phyloP scores from a whole-genome alignment of 2,113 vertebrate genomes.

The Corythoichthys haematopterus region DNA sequence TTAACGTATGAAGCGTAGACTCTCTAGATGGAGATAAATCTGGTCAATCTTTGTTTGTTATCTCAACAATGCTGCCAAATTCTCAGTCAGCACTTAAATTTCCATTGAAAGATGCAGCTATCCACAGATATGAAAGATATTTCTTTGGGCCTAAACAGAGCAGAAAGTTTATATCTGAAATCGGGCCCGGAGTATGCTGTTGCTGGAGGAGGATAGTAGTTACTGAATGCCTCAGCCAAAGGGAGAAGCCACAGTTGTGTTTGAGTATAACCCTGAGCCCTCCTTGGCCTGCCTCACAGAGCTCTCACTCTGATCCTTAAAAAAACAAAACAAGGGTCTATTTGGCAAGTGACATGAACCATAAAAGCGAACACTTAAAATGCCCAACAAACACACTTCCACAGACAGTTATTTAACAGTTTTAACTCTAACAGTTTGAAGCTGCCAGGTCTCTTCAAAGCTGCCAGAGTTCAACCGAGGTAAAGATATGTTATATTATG shows the following conservation, averaged over 20 bases:
- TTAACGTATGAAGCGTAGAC: slow-evolving; percentile 9
- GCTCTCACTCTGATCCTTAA: slow-evolving; percentile 27
- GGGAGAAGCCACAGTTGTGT: slow-evolving; percentile 48
- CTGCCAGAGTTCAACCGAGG: slow-evolving; percentile 70
- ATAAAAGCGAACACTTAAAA: slow-evolving; percentile 35
- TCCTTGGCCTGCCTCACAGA: slow-evolving; percentile 37
- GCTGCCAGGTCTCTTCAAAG: slow-evolving; percentile 65
- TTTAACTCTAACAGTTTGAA: slow-evolving; percentile 63
- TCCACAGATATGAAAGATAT: slow-evolving; percentile 57
- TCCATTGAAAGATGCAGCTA: slow-evolving; percentile 57
- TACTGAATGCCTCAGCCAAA: slow-evolving; percentile 25
- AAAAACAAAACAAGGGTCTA: slow-evolving; percentile 22
- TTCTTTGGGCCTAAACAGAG: slow-evolving; percentile 62
- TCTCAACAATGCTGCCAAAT: slow-evolving; percentile 48
- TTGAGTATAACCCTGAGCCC: slow-evolving; percentile 48
- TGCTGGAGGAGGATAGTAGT: slow-evolving; percentile 45
- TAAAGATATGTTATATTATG: slow-evolving; percentile 80
- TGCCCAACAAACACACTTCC: slow-evolving; percentile 46
- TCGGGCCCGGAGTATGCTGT: slow-evolving; percentile 26
- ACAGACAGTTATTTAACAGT: slow-evolving; percentile 56
- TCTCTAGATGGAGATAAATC: slow-evolving; percentile 23
- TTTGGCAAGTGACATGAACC: slow-evolving; percentile 54
- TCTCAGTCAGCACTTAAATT: slow-evolving; percentile 47
- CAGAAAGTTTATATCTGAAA: slow-evolving; percentile 54
- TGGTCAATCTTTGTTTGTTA: slow-evolving; percentile 57